phyloP scores from a whole-genome alignment of 30 jellyfish, hydroid and myxozoan genomes.

The Chrysaora quinquecirrha region DNA sequence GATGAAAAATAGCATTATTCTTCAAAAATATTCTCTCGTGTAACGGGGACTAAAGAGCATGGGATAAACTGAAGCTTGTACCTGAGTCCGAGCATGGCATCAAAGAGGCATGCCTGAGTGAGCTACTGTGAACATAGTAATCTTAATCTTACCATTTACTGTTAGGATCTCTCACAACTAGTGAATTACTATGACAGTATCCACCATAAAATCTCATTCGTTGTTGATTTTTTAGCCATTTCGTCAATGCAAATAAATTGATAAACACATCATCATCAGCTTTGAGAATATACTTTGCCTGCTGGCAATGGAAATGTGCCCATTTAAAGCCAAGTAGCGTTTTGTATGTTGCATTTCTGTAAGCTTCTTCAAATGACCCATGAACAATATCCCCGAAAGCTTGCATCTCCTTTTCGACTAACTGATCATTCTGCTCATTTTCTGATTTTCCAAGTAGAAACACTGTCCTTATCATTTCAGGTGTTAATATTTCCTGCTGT shows the following conservation, averaged over 20 bases:
- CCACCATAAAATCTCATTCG: constrained; percentile 76
- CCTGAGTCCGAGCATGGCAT: too few relatives aligned
- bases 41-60: too few relatives aligned
- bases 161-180: constrained; percentile 82
- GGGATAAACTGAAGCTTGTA: too few relatives aligned
- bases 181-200: constrained; percentile 84
- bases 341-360: constrained; percentile 77
- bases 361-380: constrained; percentile 81
- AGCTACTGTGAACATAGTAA: too few relatives aligned
- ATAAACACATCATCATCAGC: constrained; percentile 97
- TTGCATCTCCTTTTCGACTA: constrained; percentile 62
- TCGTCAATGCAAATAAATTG: constrained; percentile 69
- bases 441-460: constrained; percentile 71
- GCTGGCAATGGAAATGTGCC: constrained; percentile 82
- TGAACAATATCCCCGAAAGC: constrained; percentile 80
- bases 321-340: constrained; percentile 90
- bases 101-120: too few relatives aligned
- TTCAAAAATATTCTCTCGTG: too few relatives aligned
- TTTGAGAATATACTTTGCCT: constrained; percentile 68
- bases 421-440: constrained; percentile 16
- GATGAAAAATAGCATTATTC: too few relatives aligned
- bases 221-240: constrained; percentile 76
- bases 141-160: constrained; percentile 94
- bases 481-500: too few relatives aligned
- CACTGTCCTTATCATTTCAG: too few relatives aligned